These are phyloP conservation scores for Acromyrmex echinatior DNA, from an alignment of 1,140 invertebrate species.

Conservation along the genomic window DNA sequence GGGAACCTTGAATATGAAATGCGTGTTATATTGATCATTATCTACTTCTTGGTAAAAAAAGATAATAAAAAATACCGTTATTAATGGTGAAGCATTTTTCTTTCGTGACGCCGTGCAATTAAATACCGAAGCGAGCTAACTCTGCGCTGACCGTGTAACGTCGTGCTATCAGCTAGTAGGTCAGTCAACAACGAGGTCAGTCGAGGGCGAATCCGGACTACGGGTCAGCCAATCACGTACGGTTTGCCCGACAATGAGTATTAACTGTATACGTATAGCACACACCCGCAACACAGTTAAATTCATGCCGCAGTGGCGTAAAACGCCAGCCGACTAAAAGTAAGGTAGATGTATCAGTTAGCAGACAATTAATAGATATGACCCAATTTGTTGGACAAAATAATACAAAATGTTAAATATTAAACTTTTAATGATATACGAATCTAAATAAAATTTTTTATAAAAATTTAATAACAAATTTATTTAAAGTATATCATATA, in stretches of 20 bases:
- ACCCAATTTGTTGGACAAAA: too few relatives aligned
- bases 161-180: conserved; percentile 79
- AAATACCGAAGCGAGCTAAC: conserved; percentile 47
- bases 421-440: too few relatives aligned
- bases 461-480: too few relatives aligned
- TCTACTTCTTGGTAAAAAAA: not conserved
- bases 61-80: conserved; percentile 37
- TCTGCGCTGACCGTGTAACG: conserved; percentile 35
- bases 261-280: conserved; percentile 71
- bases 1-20: not conserved
- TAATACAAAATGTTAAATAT: too few relatives aligned
- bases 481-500: too few relatives aligned
- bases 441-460: too few relatives aligned
- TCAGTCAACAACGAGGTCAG: conserved; percentile 83
- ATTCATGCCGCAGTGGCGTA: conserved; percentile 50
- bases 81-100: conserved; percentile 59
- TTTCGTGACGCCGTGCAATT: conserved; percentile 39
- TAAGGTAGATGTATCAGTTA: too few relatives aligned
- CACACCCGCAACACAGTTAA: conserved; percentile 65
- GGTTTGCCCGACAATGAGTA: conserved; percentile 73
- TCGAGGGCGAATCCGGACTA: conserved; percentile 80
- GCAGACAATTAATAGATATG: too few relatives aligned
- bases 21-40: not conserved
- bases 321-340: not conserved
- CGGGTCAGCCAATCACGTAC: conserved; percentile 78